Percentiles rank a stretch among this genome's conserved stretches.
Evolutionary conservation across 2,888 invertebrate genomes (phyloP).

Genomic region (Chymomyza procnemis): DNA sequence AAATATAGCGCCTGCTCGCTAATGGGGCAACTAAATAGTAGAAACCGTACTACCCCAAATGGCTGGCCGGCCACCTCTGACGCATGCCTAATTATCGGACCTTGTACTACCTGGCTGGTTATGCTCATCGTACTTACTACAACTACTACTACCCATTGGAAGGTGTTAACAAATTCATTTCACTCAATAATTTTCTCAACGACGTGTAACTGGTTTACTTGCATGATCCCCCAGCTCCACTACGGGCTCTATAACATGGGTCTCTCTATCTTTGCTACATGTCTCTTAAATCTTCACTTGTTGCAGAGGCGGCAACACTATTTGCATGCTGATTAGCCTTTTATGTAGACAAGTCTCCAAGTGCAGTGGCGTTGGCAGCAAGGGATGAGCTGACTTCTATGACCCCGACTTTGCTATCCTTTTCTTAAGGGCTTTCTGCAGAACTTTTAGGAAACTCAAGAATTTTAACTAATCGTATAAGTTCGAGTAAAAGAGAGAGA

Average conservation of each 20-base stretch:
- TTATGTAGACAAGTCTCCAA: constrained; percentile 53
- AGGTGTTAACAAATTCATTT: constrained; percentile 75
- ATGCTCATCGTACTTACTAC: constrained; percentile 39
- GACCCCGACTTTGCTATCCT: no score
- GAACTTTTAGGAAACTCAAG: no score
- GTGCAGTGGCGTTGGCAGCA: no score
- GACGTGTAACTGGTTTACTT: constrained; percentile 65
- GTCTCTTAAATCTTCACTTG: constrained; percentile 57
- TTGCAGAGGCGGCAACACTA: constrained; percentile 67
- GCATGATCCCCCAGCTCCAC: constrained; percentile 17
- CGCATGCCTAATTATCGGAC: constrained; percentile 63
- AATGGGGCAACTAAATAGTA: constrained; percentile 57
- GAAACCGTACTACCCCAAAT: constrained; percentile 1
- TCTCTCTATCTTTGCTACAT: constrained; percentile 57
- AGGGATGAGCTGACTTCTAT: no score
- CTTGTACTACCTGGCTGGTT: constrained; percentile 26
- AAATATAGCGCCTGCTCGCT: constrained; percentile 62
- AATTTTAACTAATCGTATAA: no score
- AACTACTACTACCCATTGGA: constrained; percentile 50
- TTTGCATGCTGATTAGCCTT: constrained; percentile 74
- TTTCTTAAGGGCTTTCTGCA: no score
- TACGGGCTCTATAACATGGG: constrained; percentile 3
- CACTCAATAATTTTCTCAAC: constrained; percentile 60
- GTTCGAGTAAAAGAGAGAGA: no score
- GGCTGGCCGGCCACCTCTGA: constrained; percentile 34